These are phyloP conservation scores for Psittacus erithacus DNA, from an alignment of 2,113 vertebrate species.

Conservation along the genomic window DNA sequence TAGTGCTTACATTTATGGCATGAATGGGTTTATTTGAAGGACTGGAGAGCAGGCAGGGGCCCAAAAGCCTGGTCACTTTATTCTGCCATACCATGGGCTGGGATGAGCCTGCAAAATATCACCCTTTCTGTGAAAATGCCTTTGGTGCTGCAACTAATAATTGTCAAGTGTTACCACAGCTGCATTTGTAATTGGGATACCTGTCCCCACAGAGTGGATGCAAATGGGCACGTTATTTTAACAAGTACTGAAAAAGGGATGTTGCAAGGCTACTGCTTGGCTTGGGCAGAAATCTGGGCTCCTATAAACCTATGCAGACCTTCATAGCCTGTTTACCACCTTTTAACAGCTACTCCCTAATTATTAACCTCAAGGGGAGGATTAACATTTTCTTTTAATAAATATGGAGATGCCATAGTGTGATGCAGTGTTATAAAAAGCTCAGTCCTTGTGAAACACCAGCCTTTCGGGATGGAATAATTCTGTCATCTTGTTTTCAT, in stretches of 20 bases:
- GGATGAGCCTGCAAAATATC: background rate
- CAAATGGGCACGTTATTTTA: background rate
- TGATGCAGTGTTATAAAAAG: background rate
- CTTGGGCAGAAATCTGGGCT: background rate
- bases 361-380: background rate
- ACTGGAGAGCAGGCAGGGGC: background rate
- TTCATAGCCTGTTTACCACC: background rate
- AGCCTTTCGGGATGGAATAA: slow-evolving; percentile 14
- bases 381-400: slow-evolving; percentile 27
- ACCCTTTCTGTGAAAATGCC: background rate
- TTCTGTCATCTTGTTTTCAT: slow-evolving; percentile 45
- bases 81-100: background rate
- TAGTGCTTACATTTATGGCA: background rate
- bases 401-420: background rate
- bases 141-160: background rate
- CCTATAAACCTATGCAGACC: background rate
- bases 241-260: background rate
- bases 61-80: background rate
- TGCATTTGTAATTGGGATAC: background rate
- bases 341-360: slow-evolving; percentile 1
- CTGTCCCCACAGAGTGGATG: background rate
- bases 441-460: background rate
- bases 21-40: background rate
- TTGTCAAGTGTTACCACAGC: background rate
- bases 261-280: background rate